Evolutionary conservation across 2,113 vertebrate species (phyloP).

Genomic region (Puntigrus tetrazona): DNA sequence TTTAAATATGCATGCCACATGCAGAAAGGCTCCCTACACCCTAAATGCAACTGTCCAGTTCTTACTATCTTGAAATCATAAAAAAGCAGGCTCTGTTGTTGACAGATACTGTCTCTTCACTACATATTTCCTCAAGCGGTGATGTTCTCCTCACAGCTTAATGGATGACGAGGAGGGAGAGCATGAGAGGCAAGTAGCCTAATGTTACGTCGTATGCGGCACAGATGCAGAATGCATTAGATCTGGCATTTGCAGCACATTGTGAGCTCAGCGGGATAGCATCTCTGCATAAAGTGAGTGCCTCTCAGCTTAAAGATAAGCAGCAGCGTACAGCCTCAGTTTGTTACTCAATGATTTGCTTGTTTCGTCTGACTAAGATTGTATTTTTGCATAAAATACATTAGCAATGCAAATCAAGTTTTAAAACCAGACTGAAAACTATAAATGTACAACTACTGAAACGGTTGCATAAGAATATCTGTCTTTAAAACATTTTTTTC

Average conservation of each 20-base stretch:
- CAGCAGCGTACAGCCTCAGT: slow-evolving; percentile 33
- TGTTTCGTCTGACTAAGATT: slow-evolving; percentile 17
- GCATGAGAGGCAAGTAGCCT: slow-evolving; percentile 48
- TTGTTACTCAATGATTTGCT: slow-evolving; percentile 16
- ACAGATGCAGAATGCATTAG: slow-evolving; percentile 53
- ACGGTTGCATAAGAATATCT: not conserved
- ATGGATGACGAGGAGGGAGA: not conserved
- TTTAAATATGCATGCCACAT: not conserved
- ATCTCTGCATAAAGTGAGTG: slow-evolving; percentile 48
- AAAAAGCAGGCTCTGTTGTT: not conserved
- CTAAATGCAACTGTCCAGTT: not conserved
- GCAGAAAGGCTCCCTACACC: not conserved
- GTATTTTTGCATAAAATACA: slow-evolving; percentile 22
- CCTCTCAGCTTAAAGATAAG: slow-evolving; percentile 46
- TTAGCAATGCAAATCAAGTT: slow-evolving; percentile 29
- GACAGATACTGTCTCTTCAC: not conserved
- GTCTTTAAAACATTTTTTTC: not conserved
- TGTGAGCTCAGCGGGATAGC: slow-evolving; percentile 47
- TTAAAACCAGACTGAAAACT: not conserved
- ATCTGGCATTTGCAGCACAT: slow-evolving; percentile 48
- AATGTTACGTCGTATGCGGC: slow-evolving; percentile 17
- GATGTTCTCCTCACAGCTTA: slow-evolving; percentile 7
- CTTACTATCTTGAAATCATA: not conserved
- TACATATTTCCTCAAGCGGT: not conserved
- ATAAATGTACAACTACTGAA: not conserved